Conservation (phyloP, 2,888 invertebrate genomes). For the Corythucha ciliata region DNA sequence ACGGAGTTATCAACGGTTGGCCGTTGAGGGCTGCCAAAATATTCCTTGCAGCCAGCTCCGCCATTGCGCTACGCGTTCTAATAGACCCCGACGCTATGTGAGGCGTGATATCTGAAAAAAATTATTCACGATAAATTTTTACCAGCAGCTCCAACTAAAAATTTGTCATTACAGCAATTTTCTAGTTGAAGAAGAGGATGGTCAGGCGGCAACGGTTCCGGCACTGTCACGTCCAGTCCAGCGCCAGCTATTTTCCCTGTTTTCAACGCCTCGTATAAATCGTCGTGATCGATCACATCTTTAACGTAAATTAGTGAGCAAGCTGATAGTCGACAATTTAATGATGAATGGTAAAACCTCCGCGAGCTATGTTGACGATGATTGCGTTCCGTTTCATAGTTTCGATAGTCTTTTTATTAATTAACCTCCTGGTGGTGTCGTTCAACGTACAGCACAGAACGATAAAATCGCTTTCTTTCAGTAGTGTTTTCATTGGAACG, state of each 20-base stretch:
- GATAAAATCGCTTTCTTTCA: conserved; percentile 64
- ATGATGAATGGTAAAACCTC: conserved; percentile 43
- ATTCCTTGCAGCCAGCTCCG: too few relatives aligned
- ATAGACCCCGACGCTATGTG: too few relatives aligned
- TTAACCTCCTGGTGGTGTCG: conserved; percentile 57
- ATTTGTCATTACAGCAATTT: conserved; percentile 58
- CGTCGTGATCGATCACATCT: conserved; percentile 56
- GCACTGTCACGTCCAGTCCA: conserved; percentile 82
- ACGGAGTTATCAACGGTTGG: too few relatives aligned
- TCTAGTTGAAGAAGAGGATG: conserved; percentile 64
- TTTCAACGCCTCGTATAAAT: conserved; percentile 66
- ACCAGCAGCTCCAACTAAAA: too few relatives aligned
- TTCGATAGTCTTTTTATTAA: conserved; percentile 55
- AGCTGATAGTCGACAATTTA: not conserved
- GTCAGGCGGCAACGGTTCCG: conserved; percentile 76
- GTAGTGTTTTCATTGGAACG: conserved; percentile 55
- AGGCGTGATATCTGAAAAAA: too few relatives aligned
- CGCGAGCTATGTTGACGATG: conserved; percentile 66
- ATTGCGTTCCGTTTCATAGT: conserved; percentile 68
- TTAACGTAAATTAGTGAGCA: conserved; percentile 21
- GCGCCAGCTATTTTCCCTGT: conserved; percentile 69
- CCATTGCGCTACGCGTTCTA: too few relatives aligned
- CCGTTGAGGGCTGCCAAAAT: too few relatives aligned
- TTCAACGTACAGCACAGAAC: conserved; percentile 60
- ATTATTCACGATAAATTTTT: too few relatives aligned